Conservation (phyloP, 2,797 vertebrate genomes). For the Cephalopachus bancanus region DNA sequence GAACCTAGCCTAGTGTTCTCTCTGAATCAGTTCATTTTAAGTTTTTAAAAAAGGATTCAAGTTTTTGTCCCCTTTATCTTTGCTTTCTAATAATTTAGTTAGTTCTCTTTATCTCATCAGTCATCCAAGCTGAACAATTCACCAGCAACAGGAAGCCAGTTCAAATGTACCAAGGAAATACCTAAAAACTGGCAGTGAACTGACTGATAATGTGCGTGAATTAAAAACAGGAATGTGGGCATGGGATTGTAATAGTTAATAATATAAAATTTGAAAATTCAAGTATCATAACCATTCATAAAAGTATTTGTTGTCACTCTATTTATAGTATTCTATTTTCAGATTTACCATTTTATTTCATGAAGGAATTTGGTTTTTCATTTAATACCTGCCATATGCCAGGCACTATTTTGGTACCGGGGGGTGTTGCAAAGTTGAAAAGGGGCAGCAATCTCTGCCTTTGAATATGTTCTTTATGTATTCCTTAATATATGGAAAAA, state of each 20-base stretch:
- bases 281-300: neutral
- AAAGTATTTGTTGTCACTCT: neutral
- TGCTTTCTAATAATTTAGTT: neutral
- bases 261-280: neutral
- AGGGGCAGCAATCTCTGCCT: neutral
- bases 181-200: neutral
- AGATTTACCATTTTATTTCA: neutral
- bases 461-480: neutral
- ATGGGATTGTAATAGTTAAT: neutral
- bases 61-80: neutral
- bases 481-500: neutral
- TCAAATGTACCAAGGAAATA: neutral
- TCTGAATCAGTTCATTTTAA: neutral
- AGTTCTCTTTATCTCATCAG: neutral
- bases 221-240: neutral
- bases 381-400: neutral
- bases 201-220: neutral
- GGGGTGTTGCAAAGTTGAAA: neutral
- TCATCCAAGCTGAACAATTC: neutral
- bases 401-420: neutral
- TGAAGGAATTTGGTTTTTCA: neutral
- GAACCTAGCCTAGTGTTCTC: neutral
- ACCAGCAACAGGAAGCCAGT: neutral
- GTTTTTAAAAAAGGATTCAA: neutral
- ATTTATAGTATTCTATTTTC: neutral